These are phyloP conservation scores for Suillia variegata DNA, from an alignment of 2,888 invertebrate species.

Conservation along the genomic window DNA sequence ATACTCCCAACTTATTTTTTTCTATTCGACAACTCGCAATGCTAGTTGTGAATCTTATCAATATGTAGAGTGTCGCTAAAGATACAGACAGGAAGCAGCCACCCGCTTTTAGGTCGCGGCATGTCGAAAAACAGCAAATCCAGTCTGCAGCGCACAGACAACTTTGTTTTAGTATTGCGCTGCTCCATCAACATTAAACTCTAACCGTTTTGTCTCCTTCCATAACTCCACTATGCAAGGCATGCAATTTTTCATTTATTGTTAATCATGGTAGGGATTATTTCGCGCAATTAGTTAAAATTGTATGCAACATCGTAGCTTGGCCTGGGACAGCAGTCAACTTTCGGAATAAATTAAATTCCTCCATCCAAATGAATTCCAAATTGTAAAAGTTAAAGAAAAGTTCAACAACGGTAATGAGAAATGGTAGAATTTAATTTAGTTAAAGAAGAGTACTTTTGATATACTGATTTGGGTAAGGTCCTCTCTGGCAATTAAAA, in stretches of 20 bases:
- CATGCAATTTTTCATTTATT: conserved; percentile 30
- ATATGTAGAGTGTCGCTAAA: background rate
- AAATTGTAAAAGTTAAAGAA: too few relatives aligned
- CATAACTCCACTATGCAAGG: conserved; percentile 9
- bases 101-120: background rate
- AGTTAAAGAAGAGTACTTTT: too few relatives aligned
- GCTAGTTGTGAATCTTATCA: background rate
- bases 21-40: background rate
- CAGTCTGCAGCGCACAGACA: background rate
- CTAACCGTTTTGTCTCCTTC: background rate
- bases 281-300: conserved; percentile 48
- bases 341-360: conserved; percentile 17
- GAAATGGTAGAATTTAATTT: too few relatives aligned
- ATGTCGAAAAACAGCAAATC: background rate
- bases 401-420: too few relatives aligned
- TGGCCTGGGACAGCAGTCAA: conserved; percentile 1
- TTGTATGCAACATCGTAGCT: conserved; percentile 31
- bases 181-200: background rate
- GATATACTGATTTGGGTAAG: too few relatives aligned
- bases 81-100: background rate
- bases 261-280: conserved; percentile 49
- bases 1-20: background rate
- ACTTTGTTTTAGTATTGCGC: background rate
- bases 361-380: background rate
- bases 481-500: too few relatives aligned